Conservation (phyloP, 2,797 vertebrate species). For the Saxicola maurus region DNA sequence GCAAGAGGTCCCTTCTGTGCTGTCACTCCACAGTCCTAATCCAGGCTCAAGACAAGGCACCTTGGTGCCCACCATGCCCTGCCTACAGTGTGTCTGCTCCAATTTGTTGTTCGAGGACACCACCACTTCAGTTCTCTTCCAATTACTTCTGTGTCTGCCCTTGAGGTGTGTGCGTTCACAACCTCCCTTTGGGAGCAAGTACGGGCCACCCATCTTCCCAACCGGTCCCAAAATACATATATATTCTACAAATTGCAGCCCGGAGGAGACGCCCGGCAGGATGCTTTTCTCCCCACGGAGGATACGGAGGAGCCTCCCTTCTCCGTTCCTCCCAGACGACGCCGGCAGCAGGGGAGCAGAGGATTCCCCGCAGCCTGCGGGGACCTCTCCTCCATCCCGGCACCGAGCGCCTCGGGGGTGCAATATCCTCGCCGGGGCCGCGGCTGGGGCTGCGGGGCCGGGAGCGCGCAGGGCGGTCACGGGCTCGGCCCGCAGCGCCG, state of each 20-base stretch:
- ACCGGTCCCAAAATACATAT: neutral
- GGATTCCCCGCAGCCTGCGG: neutral
- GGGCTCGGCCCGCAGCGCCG: neutral
- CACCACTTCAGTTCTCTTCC: neutral
- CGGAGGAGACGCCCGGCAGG: neutral
- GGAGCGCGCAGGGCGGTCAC: neutral
- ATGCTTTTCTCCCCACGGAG: rapidly evolving
- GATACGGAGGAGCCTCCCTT: neutral
- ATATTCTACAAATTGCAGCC: neutral
- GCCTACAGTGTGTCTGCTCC: neutral
- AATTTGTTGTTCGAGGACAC: neutral
- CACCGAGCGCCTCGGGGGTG: neutral
- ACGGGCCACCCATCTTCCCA: neutral
- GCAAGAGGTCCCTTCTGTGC: neutral
- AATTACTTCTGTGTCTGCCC: neutral
- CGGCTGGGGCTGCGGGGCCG: neutral
- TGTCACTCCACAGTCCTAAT: neutral
- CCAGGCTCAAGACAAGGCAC: neutral
- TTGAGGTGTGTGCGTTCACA: neutral
- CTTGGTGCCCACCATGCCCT: neutral
- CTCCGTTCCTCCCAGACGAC: neutral
- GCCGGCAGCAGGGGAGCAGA: neutral
- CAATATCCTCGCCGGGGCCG: neutral
- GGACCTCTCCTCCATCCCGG: neutral
- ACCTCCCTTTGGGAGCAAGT: neutral